A percentile compares a stretch with the other conserved stretches of the same genome.
Conservation (phyloP, 2,888 invertebrate genomes). For the Epinotia brunnichana region DNA sequence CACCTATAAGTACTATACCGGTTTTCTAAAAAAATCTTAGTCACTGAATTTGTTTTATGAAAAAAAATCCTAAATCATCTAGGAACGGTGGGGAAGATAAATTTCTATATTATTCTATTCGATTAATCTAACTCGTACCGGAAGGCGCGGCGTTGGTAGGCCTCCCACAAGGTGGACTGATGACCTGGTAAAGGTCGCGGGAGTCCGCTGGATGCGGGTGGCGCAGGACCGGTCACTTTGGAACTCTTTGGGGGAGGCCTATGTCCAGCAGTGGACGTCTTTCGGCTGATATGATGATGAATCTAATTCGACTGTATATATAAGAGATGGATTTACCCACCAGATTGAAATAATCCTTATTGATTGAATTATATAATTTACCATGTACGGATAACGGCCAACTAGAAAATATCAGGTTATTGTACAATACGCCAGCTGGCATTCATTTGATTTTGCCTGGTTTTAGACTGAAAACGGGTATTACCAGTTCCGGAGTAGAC, state of each 20-base stretch:
- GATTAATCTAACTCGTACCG: too few relatives aligned
- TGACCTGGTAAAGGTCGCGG: too few relatives aligned
- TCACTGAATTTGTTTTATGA: too few relatives aligned
- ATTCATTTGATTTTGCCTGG: slow-evolving; percentile 25
- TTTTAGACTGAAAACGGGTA: slow-evolving; percentile 33
- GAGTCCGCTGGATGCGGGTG: too few relatives aligned
- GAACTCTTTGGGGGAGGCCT: too few relatives aligned
- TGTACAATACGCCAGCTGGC: slow-evolving; percentile 29
- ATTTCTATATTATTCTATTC: not conserved
- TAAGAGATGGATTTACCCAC: not conserved
- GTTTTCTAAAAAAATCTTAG: not conserved
- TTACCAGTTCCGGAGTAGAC: slow-evolving; percentile 35
- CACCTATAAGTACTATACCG: not conserved
- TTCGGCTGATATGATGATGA: too few relatives aligned
- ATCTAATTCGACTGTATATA: not conserved
- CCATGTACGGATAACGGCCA: too few relatives aligned
- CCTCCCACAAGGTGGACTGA: too few relatives aligned
- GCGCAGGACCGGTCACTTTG: too few relatives aligned
- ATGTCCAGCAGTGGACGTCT: too few relatives aligned
- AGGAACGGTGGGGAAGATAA: not conserved
- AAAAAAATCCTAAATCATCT: too few relatives aligned
- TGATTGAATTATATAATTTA: slow-evolving; percentile 11
- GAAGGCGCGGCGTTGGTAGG: too few relatives aligned
- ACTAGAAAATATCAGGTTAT: slow-evolving; percentile 31
- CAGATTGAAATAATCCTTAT: not conserved